phyloP scores from a whole-genome alignment of 2,797 vertebrate genomes.

The Tympanoctomys barrerae region DNA sequence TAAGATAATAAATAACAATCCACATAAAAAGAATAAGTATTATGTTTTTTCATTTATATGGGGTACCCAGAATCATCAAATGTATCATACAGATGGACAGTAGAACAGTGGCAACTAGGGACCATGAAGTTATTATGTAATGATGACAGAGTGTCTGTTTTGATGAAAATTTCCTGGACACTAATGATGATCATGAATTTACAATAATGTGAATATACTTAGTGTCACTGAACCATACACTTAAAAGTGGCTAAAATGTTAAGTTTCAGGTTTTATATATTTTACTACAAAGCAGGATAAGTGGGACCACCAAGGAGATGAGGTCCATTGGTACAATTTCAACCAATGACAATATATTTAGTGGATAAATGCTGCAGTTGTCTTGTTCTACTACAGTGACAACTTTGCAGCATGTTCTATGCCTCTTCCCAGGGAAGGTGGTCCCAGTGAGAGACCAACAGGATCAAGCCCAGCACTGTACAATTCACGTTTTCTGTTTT shows the following conservation, averaged over 20 bases:
- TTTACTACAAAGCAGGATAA: not conserved
- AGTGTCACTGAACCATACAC: not conserved
- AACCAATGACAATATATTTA: not conserved
- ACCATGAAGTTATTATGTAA: not conserved
- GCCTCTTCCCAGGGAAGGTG: not conserved
- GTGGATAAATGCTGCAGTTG: not conserved
- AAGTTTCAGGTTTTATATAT: not conserved
- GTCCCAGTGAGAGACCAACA: not conserved
- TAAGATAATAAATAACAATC: not conserved
- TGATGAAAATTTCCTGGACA: not conserved
- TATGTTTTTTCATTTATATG: not conserved
- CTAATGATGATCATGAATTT: not conserved
- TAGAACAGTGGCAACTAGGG: not conserved
- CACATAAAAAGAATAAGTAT: not conserved
- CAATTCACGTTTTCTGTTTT: not conserved
- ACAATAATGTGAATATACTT: not conserved
- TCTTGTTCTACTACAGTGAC: not conserved
- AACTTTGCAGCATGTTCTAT: not conserved
- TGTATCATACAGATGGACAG: not conserved
- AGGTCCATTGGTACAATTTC: not conserved
- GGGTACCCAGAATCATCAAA: not conserved
- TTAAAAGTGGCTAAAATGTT: not conserved
- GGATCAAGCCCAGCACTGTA: not conserved
- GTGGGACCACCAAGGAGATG: not conserved
- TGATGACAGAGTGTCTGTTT: not conserved